Conservation (phyloP, 1,140 invertebrate species). For the Nautilus pompilius region DNA sequence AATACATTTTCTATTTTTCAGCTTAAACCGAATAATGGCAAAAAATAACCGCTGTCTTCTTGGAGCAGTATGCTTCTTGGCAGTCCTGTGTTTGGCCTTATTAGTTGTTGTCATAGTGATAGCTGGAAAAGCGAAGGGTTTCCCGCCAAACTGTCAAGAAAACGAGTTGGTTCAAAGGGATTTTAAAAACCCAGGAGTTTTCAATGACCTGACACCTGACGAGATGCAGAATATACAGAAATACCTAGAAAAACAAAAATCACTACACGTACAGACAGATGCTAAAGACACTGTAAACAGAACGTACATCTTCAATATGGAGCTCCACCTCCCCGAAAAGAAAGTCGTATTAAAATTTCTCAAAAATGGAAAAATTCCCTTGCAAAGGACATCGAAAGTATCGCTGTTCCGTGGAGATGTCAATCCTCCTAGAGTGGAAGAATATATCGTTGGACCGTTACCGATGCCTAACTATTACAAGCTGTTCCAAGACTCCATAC, state of each 20-base stretch:
- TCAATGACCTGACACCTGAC: constrained; percentile 35
- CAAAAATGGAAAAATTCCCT: constrained; percentile 24
- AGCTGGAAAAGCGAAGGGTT: too few relatives aligned
- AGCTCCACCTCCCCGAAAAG: constrained; percentile 42
- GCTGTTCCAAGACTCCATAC: constrained; percentile 31
- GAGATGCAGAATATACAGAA: constrained; percentile 36
- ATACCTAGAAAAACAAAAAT: constrained; percentile 28
- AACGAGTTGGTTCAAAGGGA: too few relatives aligned
- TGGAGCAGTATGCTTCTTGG: too few relatives aligned
- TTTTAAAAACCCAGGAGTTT: constrained; percentile 30
- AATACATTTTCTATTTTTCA: too few relatives aligned
- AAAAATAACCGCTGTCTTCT: too few relatives aligned
- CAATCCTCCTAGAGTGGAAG: constrained; percentile 33
- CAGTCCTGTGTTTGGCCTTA: too few relatives aligned
- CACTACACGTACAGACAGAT: constrained; percentile 26
- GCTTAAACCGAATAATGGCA: too few relatives aligned
- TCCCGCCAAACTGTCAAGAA: too few relatives aligned
- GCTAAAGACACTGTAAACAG: constrained; percentile 28
- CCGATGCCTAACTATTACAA: constrained; percentile 28
- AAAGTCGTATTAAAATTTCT: constrained; percentile 34
- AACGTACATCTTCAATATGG: constrained; percentile 46
- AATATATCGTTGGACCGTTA: constrained; percentile 43
- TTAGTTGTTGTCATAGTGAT: too few relatives aligned
- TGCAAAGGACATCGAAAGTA: constrained; percentile 39
- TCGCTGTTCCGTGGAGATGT: constrained; percentile 42